A percentile compares a stretch with the other conserved stretches of the same genome.
Conservation (phyloP, 2,113 vertebrate genomes). For the Thermophis baileyi region DNA sequence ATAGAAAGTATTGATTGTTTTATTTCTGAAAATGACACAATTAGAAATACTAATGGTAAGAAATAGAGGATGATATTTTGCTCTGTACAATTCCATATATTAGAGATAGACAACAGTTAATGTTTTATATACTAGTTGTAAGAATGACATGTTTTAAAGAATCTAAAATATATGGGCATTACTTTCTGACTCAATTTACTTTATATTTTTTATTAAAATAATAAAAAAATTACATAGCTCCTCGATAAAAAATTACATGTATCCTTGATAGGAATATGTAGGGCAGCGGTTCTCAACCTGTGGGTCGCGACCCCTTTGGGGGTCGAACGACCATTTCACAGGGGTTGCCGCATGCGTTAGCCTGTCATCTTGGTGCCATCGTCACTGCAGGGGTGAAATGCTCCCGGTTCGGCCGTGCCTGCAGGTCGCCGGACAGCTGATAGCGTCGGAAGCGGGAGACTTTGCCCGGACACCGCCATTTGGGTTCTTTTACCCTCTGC, state of each 20-base stretch:
- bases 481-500: no score
- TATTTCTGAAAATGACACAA: slow-evolving; percentile 40
- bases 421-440: no score
- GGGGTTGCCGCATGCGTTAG: no score
- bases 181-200: neutral
- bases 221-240: neutral
- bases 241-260: neutral
- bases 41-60: neutral
- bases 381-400: no score
- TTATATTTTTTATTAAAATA: neutral
- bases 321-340: no score
- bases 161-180: neutral
- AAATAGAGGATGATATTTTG: neutral
- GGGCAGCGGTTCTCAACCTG: no score
- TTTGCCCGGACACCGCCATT: no score
- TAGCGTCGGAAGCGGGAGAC: no score
- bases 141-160: neutral
- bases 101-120: neutral
- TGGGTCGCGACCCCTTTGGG: no score
- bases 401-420: no score
- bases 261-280: neutral
- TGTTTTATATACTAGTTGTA: neutral
- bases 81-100: neutral
- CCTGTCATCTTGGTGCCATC: no score
- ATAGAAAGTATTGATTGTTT: slow-evolving; percentile 39